These are phyloP conservation scores for Andrena bicolor DNA, from an alignment of 2,888 invertebrate species.

Conservation along the genomic window DNA sequence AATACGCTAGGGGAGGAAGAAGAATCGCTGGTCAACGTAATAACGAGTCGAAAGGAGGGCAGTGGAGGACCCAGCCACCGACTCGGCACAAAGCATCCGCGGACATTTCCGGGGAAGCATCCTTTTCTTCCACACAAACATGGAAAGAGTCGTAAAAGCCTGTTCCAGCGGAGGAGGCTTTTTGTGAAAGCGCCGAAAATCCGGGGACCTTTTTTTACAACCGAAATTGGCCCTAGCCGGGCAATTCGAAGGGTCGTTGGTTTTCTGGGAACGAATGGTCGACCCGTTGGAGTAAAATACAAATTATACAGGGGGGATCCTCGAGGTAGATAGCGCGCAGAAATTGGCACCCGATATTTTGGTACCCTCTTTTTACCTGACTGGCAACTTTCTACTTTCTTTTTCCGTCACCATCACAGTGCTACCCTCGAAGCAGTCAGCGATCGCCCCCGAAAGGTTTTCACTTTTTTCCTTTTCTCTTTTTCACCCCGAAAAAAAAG, in stretches of 20 bases:
- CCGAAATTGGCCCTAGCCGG: slow-evolving; percentile 57
- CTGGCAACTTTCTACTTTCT: slow-evolving; percentile 75
- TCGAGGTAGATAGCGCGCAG: slow-evolving; percentile 48
- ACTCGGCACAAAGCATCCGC: slow-evolving; percentile 38
- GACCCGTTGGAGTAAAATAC: slow-evolving; percentile 65
- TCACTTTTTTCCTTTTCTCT: slow-evolving; percentile 28
- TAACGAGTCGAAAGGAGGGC: neutral
- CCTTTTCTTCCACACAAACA: slow-evolving; percentile 50
- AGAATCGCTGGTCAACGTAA: neutral
- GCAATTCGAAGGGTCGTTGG: slow-evolving; percentile 66
- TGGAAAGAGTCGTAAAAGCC: slow-evolving; percentile 61
- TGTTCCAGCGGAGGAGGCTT: slow-evolving; percentile 24
- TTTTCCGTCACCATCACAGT: slow-evolving; percentile 25
- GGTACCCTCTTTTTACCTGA: slow-evolving; percentile 62
- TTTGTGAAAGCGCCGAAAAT: slow-evolving; percentile 68
- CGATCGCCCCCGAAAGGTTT: slow-evolving; percentile 20
- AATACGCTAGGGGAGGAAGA: neutral
- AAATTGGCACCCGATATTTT: slow-evolving; percentile 55
- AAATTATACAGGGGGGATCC: slow-evolving; percentile 65
- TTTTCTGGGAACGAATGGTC: slow-evolving; percentile 67
- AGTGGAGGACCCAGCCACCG: neutral
- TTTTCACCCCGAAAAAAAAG: neutral
- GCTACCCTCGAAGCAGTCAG: neutral
- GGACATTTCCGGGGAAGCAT: slow-evolving; percentile 47
- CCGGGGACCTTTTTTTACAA: slow-evolving; percentile 65